Percentiles rank a stretch among this genome's conserved stretches.
Conservation (phyloP, 1,140 invertebrate species). For the Diploscapter pachys region DNA sequence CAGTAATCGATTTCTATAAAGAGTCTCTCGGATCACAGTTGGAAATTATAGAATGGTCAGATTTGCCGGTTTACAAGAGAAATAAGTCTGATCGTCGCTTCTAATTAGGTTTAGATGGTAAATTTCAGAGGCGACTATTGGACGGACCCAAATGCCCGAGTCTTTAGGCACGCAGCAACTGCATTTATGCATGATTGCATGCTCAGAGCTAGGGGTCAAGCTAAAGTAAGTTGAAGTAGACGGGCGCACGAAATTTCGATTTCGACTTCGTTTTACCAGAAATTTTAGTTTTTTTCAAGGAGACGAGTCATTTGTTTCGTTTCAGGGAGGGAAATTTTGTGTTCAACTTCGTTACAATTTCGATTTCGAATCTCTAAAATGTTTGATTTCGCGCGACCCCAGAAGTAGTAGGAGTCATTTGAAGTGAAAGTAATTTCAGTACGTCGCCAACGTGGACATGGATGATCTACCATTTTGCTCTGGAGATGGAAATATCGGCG, state of each 20-base stretch:
- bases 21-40: slow-evolving; percentile 3
- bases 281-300: no score
- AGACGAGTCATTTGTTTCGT: no score
- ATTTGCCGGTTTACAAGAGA: slow-evolving; percentile 11
- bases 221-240: background rate
- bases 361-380: background rate
- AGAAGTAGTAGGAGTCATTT: no score
- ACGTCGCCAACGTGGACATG: slow-evolving; percentile 10
- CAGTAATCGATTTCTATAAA: slow-evolving; percentile 17
- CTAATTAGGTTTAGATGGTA: no score
- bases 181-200: slow-evolving; percentile 25
- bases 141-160: slow-evolving; percentile 9
- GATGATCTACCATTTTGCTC: slow-evolving; percentile 9
- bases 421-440: background rate
- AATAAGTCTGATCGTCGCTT: background rate
- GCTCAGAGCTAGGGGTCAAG: slow-evolving; percentile 7
- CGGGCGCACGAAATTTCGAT: background rate
- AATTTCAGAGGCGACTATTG: background rate
- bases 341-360: no score
- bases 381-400: background rate
- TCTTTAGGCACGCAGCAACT: slow-evolving; percentile 10
- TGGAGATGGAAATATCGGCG: background rate
- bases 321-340: no score
- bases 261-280: no score
- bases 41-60: slow-evolving; percentile 13